phyloP scores from a whole-genome alignment of 1,140 invertebrate species.

The Thaumatotibia leucotreta region DNA sequence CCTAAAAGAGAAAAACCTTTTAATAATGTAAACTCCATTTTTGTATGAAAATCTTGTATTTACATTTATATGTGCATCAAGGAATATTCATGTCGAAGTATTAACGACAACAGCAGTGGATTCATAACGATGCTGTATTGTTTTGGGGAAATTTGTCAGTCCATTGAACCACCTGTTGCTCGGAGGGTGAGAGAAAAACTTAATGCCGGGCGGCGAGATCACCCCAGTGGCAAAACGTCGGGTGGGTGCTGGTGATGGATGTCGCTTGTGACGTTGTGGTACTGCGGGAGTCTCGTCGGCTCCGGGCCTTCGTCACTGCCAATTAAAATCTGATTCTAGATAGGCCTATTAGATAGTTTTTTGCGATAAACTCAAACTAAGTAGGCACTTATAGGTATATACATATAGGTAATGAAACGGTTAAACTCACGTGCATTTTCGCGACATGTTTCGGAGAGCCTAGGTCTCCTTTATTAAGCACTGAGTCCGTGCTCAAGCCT shows the following conservation, averaged over 20 bases:
- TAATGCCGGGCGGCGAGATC: conserved; percentile 25
- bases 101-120: neutral
- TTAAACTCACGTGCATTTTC: too few relatives aligned
- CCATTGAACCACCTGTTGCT: conserved; percentile 58
- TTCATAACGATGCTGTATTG: conserved; percentile 15
- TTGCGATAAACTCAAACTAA: too few relatives aligned
- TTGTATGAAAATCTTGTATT: neutral
- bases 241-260: neutral
- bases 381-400: too few relatives aligned
- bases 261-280: neutral
- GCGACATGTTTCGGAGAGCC: too few relatives aligned
- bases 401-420: too few relatives aligned
- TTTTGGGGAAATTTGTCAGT: conserved; percentile 36
- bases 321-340: conserved; percentile 57
- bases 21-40: neutral
- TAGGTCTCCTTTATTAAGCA: too few relatives aligned
- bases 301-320: conserved; percentile 26
- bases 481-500: too few relatives aligned
- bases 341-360: neutral
- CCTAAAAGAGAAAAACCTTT: too few relatives aligned
- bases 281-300: conserved; percentile 13
- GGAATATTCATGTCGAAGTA: neutral
- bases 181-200: conserved; percentile 58
- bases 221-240: neutral
- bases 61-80: neutral